Evolutionary conservation across 1,140 invertebrate species (phyloP), one percentile per base, ranked within the genome.

Genomic region (Theocolax elegans): DNA sequence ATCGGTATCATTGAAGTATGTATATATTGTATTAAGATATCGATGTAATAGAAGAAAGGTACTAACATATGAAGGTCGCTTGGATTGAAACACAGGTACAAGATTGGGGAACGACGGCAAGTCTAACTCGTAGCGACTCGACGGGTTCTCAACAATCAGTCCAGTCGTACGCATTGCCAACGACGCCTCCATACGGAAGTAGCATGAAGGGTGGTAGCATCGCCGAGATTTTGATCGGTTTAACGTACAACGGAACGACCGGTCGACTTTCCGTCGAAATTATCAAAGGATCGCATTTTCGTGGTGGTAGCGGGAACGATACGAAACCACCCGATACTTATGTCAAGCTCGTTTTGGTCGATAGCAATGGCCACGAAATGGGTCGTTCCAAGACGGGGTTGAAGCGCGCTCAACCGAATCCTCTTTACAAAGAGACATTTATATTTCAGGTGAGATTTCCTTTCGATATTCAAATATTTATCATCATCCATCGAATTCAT

Each of bases 351-450:
- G 92, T 92, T 72, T 88, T 98, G 75, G 92, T 97, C 64, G 96
- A 95, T 78, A 96, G 94, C 51, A 94, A 93, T 75, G 95, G 95
- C 12, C 94, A 97, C 85, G 95, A 97, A 86, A 94, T 98, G 83
- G 93, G 94, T 0, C 89, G 94, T 44, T 93, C 94, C 78, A 98
- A 98, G 85, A 97, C 96, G 7, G 94, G 94, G 21, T 90, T 96
- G 1, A 88, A 94, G 73, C 88, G 96, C 35, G 95, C 94, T 17
- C 96, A 97, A 83, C 96, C 96, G 23, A 97, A 97, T 88, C 96
- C 96, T 44, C 89, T 97, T 9, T 98, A 96, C 80, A 97, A 97
- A 82, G 96, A 98, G 86, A 95, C 95, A 1, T 98, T 98, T 84
- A 92, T 97, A 83, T 98, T 97, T 87, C 96, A 97, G 88, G 94